These are phyloP conservation scores for Callopanchax toddi DNA, from an alignment of 2,113 vertebrate genomes.

Conservation along the genomic window DNA sequence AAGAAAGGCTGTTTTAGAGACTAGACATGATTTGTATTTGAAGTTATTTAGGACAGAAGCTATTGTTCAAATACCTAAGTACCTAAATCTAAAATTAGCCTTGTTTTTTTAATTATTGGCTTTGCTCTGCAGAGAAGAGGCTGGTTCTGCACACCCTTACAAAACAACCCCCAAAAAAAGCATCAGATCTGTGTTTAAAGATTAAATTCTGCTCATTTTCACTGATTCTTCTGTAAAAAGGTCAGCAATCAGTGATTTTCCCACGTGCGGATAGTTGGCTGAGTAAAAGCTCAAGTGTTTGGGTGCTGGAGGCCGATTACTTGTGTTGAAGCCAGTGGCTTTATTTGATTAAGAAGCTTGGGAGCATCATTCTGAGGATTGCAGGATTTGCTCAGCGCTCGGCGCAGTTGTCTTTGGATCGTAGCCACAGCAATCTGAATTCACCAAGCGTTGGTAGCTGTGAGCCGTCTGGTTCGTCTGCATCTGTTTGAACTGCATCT, in stretches of 20 bases:
- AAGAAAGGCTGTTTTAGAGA: not conserved
- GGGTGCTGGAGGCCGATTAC: constrained; percentile 20
- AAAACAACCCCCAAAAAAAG: too few relatives aligned
- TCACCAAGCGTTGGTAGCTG: constrained; percentile 21
- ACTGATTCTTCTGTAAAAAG: not conserved
- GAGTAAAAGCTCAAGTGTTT: constrained; percentile 10
- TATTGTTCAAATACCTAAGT: too few relatives aligned
- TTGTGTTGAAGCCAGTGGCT: constrained; percentile 54
- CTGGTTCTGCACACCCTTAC: not conserved
- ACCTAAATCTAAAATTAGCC: too few relatives aligned
- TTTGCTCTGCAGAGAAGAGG: not conserved
- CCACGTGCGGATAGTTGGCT: not conserved
- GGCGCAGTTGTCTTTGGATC: constrained; percentile 61
- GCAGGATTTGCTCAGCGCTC: constrained; percentile 61
- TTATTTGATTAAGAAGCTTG: constrained; percentile 66
- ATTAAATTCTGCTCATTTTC: not conserved
- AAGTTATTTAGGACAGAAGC: not conserved
- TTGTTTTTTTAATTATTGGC: not conserved
- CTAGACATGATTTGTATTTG: not conserved
- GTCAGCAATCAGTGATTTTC: not conserved
- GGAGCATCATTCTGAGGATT: constrained; percentile 46
- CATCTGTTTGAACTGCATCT: constrained; percentile 59
- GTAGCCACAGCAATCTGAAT: constrained; percentile 45
- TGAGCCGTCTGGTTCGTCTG: constrained; percentile 31
- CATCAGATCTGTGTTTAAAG: not conserved